Conservation (phyloP, 2,888 invertebrate species). For the Nomada flava region DNA sequence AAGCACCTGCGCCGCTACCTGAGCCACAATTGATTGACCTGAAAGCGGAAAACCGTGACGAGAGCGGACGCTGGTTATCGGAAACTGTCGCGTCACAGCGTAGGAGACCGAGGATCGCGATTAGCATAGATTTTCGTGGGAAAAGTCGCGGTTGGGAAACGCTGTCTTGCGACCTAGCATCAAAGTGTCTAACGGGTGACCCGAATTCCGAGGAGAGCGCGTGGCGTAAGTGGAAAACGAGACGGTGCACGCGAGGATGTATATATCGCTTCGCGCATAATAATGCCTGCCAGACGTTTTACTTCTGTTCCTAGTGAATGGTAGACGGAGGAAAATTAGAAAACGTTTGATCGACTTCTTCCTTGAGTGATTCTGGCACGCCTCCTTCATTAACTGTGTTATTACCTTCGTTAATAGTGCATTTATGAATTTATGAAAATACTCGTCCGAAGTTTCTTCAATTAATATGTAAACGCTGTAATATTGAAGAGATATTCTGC, state of each 20-base stretch:
- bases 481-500: too few relatives aligned
- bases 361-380: neutral
- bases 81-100: neutral
- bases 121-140: conserved; percentile 54
- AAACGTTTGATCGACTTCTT: conserved; percentile 29
- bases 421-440: too few relatives aligned
- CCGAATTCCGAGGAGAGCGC: conserved; percentile 52
- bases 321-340: conserved; percentile 30
- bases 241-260: conserved; percentile 44
- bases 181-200: conserved; percentile 61
- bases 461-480: too few relatives aligned
- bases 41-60: conserved; percentile 38
- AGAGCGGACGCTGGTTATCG: neutral
- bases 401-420: neutral
- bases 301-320: neutral
- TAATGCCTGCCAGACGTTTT: conserved; percentile 26
- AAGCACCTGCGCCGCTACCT: conserved; percentile 46
- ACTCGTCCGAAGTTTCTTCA: too few relatives aligned
- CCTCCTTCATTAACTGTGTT: neutral
- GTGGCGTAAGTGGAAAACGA: conserved; percentile 29
- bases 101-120: neutral
- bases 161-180: conserved; percentile 20
- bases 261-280: conserved; percentile 35
- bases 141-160: conserved; percentile 58
- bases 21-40: conserved; percentile 35